phyloP scores from a whole-genome alignment of 1,140 invertebrate species.

The Drosophila yakuba region DNA sequence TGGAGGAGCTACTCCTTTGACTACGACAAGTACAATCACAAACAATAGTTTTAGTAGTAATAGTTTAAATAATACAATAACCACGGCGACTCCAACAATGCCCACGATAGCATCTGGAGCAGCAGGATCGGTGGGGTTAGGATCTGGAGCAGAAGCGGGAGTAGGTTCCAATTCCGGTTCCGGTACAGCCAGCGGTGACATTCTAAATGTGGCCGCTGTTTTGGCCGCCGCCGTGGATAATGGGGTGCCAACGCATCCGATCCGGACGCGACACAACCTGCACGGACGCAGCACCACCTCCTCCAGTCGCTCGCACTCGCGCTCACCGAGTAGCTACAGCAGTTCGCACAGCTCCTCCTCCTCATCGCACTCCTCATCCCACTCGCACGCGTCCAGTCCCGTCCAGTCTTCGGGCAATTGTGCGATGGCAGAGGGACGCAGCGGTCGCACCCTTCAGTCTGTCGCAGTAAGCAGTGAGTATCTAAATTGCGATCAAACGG shows the following conservation, averaged over 20 bases:
- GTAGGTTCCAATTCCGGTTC: slow-evolving; percentile 7
- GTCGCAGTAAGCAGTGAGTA: slow-evolving; percentile 63
- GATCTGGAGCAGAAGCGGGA: slow-evolving; percentile 19
- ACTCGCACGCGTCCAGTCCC: slow-evolving; percentile 84
- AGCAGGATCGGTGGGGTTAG: slow-evolving; percentile 19
- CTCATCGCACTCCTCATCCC: slow-evolving; percentile 82
- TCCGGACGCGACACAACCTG: slow-evolving; percentile 61
- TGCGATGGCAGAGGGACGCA: slow-evolving; percentile 60
- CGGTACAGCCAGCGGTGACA: slow-evolving; percentile 52
- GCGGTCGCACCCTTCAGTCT: slow-evolving; percentile 34
- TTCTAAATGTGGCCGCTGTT: slow-evolving; percentile 83
- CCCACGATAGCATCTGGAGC: slow-evolving; percentile 62
- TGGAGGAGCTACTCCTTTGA: slow-evolving; percentile 41
- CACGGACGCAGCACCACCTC: slow-evolving; percentile 84
- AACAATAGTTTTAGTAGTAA: slow-evolving; percentile 84
- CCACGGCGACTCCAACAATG: slow-evolving; percentile 76
- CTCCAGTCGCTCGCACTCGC: slow-evolving; percentile 86
- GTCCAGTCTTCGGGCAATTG: slow-evolving; percentile 80
- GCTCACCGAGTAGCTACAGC: slow-evolving; percentile 85
- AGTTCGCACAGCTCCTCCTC: slow-evolving; percentile 83
- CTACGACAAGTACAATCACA: slow-evolving; percentile 84
- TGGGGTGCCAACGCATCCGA: slow-evolving; percentile 37
- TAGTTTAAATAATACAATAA: slow-evolving; percentile 83
- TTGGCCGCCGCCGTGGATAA: slow-evolving; percentile 84
- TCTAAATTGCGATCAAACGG: neutral